These are phyloP conservation scores for Hermaeophaga mercurialis DNA, from an alignment of 2,888 invertebrate species.

Conservation along the genomic window DNA sequence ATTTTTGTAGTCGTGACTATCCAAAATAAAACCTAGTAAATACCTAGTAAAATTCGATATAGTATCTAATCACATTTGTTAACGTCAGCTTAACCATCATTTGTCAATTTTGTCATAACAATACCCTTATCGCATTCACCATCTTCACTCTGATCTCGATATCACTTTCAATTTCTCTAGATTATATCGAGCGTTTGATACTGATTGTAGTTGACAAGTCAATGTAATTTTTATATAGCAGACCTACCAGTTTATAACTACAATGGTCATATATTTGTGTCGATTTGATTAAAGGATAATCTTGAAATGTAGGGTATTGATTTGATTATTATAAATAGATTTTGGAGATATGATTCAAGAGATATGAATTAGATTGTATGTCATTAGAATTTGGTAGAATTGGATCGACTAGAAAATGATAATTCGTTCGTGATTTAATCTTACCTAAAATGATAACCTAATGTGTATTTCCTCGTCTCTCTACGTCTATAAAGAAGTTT, in stretches of 20 bases:
- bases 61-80: slow-evolving; percentile 13
- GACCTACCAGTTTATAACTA: not conserved
- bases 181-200: slow-evolving; percentile 8
- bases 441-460: too few relatives aligned
- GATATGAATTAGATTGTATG: too few relatives aligned
- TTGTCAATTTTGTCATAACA: slow-evolving; percentile 34
- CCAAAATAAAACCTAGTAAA: too few relatives aligned
- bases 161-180: slow-evolving; percentile 29
- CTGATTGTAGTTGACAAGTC: slow-evolving; percentile 1
- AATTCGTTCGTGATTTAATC: too few relatives aligned
- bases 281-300: not conserved
- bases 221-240: not conserved
- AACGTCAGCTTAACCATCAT: slow-evolving; percentile 21
- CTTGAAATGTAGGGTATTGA: not conserved
- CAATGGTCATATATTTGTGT: not conserved
- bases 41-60: too few relatives aligned
- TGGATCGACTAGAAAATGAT: too few relatives aligned
- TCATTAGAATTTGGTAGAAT: too few relatives aligned
- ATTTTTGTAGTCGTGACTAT: too few relatives aligned
- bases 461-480: too few relatives aligned
- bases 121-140: slow-evolving; percentile 24
- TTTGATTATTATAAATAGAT: too few relatives aligned
- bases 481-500: too few relatives aligned
- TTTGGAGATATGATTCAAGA: too few relatives aligned
- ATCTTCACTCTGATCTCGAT: slow-evolving; percentile 21